Conservation (phyloP, 1,140 invertebrate species). For the Lepidostoma basale region DNA sequence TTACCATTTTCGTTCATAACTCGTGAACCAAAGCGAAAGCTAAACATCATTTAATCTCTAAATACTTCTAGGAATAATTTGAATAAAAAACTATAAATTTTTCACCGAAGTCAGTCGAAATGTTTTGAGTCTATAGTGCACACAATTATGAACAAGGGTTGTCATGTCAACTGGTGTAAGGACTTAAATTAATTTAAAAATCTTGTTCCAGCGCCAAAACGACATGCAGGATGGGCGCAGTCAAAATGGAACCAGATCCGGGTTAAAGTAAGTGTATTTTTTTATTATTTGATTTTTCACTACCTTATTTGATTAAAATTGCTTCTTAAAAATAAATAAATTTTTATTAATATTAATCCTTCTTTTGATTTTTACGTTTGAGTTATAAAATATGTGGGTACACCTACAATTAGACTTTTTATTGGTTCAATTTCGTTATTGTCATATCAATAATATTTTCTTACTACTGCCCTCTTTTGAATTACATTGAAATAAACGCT, state of each 20-base stretch:
- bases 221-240: slow-evolving; percentile 42
- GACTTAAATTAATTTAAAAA: too few species aligned
- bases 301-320: background rate
- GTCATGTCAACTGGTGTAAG: too few species aligned
- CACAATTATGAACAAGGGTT: too few species aligned
- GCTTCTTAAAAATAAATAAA: background rate
- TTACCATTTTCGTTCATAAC: too few species aligned
- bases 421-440: background rate
- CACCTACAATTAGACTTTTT: background rate
- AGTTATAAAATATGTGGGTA: background rate
- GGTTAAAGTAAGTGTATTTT: slow-evolving; percentile 32
- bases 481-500: too few species aligned
- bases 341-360: background rate
- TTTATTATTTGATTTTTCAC: background rate
- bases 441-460: background rate
- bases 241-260: slow-evolving; percentile 36
- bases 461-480: too few species aligned
- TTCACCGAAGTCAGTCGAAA: too few species aligned
- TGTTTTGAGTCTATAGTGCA: too few species aligned
- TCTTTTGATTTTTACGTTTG: background rate
- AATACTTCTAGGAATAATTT: too few species aligned
- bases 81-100: too few species aligned
- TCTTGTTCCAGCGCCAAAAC: slow-evolving; percentile 39
- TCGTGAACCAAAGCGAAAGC: too few species aligned
- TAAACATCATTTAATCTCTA: too few species aligned